Percentiles rank a stretch among this genome's conserved stretches.
Conservation (phyloP, 2,113 vertebrate genomes). For the Megaptera novaeangliae region DNA sequence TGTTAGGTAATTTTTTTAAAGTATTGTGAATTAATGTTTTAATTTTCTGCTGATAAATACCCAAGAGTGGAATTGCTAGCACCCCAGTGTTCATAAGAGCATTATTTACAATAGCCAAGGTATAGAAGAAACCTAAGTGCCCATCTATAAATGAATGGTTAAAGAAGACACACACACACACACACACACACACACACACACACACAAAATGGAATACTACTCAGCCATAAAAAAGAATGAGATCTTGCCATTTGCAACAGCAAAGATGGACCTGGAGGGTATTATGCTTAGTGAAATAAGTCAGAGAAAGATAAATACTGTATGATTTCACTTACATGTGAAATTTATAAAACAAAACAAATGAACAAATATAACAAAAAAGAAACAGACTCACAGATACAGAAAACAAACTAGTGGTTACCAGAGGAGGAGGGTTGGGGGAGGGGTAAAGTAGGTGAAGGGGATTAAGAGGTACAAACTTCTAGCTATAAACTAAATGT, state of each 20-base stretch:
- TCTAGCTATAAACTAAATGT: too few species aligned
- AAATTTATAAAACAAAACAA: not conserved
- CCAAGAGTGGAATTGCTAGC: not conserved
- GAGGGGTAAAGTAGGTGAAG: not conserved
- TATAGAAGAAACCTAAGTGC: not conserved
- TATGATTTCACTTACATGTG: not conserved
- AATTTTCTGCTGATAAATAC: not conserved
- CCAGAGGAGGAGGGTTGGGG: rapidly evolving
- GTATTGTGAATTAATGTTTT: not conserved
- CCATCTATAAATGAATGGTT: not conserved
- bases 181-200: not conserved
- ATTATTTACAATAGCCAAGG: not conserved
- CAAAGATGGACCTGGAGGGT: not conserved
- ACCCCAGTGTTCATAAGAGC: too few species aligned
- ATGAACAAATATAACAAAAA: not conserved
- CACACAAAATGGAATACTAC: not conserved
- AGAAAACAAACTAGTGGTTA: not conserved
- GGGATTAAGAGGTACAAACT: too few species aligned
- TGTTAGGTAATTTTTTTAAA: not conserved
- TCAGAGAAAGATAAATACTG: not conserved
- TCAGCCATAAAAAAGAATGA: not conserved
- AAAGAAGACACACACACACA: not conserved
- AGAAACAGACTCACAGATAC: not conserved
- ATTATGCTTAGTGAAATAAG: not conserved
- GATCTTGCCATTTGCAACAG: not conserved